These are phyloP conservation scores for Drosophila murphyi DNA, from an alignment of 1,140 invertebrate genomes.

Conservation along the genomic window DNA sequence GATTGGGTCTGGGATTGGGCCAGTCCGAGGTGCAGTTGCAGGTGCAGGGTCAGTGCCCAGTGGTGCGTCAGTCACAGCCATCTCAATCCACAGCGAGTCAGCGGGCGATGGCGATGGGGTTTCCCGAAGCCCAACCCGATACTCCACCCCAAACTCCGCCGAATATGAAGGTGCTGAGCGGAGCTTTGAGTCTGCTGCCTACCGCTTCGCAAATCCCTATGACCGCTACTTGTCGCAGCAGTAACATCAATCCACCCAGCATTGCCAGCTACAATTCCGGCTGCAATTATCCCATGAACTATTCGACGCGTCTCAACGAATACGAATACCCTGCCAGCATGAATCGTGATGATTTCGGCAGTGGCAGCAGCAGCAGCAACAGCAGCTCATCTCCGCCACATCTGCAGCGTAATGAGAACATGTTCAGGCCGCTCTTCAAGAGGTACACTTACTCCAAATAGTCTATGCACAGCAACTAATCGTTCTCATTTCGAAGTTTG, in stretches of 20 bases:
- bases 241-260: conserved; percentile 38
- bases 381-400: conserved; percentile 87
- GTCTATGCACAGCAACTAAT: not conserved
- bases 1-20: conserved; percentile 3
- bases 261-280: conserved; percentile 78
- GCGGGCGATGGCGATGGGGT: conserved; percentile 88
- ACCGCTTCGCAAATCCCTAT: conserved; percentile 85
- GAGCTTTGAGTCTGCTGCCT: conserved; percentile 87
- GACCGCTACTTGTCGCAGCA: conserved; percentile 86
- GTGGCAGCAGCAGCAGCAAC: conserved; percentile 86
- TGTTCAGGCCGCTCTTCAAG: conserved; percentile 94
- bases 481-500: conserved; percentile 4
- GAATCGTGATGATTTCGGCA: conserved; percentile 84
- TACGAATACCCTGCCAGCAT: conserved; percentile 63
- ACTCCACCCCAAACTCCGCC: conserved; percentile 96
- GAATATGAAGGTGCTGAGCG: conserved; percentile 94
- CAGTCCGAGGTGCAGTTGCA: not conserved
- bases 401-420: conserved; percentile 82
- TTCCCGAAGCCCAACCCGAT: conserved; percentile 94
- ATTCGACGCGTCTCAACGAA: conserved; percentile 76
- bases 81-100: conserved; percentile 77
- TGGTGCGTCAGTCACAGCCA: conserved; percentile 45
- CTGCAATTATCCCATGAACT: conserved; percentile 76
- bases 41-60: conserved; percentile 24
- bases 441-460: conserved; percentile 86